Base-by-base conservation (phyloP, 2,113 vertebrate species). In the Procavia capensis region DNA sequence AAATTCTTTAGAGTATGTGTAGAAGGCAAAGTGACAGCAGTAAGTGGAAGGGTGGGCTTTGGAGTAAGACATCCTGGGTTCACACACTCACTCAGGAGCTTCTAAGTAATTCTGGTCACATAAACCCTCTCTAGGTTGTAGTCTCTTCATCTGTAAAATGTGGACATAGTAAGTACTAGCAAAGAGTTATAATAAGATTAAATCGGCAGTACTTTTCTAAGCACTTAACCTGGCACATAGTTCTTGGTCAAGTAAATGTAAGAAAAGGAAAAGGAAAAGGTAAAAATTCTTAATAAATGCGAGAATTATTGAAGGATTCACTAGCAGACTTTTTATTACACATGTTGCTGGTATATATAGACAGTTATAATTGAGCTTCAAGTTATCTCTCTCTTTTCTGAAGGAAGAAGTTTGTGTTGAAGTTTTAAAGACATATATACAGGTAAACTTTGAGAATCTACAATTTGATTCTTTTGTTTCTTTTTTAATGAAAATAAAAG, bases 381-480 rank as follows among this genome's bases (percentile, higher is more conserved):
- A 39, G 24, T 39, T 25, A 10, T 72, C 92, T 39, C 83, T 61
- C 97, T 95, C 97, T 89, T 97, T 95, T 50, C 61, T 98, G 79
- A 96, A 99, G 99, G 99, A 99, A 97, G 99, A 99, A 95, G 98
- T 99, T 93, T 99, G 98, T 64, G 98, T 99, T 96, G 99, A 99
- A 36, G 98, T 99, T 95, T 97, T 99, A 45, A 99, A 99, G 97
- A 98, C 99, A 3, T 99, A 99, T 91, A 98, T 99, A 98, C 98
- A 99, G 98, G 99, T 99, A 98, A 98, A 96, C 82, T 93, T 97
- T 61, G 59, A 86, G 90, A 96, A 85, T 80, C 57, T 34, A 45
- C 9, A 93, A 39, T 57, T 72, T 74, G 75, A 72, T 61, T 72
- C 16, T 84, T 74, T 83, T 85, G 83, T 84, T 41, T 70, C 24